phyloP scores from a whole-genome alignment of 2,888 invertebrate species.

The Camptogramma bilineatum region DNA sequence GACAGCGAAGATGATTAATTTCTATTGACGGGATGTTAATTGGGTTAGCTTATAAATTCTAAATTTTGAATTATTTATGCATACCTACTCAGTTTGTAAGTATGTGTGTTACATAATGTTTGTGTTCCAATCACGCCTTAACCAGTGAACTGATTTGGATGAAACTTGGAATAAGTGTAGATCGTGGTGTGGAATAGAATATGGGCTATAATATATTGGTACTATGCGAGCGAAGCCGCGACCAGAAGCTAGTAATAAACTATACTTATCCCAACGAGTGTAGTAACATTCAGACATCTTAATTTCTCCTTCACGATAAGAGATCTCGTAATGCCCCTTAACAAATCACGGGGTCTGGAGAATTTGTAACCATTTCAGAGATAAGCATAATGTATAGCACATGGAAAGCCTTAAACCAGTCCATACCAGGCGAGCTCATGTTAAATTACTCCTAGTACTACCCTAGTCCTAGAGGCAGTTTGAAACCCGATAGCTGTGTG shows the following conservation, averaged over 20 bases:
- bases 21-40: constrained; percentile 10
- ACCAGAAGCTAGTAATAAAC: background rate
- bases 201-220: too few relatives aligned
- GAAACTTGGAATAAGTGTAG: too few relatives aligned
- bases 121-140: too few relatives aligned
- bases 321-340: constrained; percentile 23
- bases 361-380: constrained; percentile 22
- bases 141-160: too few relatives aligned
- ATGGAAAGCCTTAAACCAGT: constrained; percentile 23
- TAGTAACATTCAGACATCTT: constrained; percentile 4
- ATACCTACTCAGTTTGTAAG: too few relatives aligned
- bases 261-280: too few relatives aligned
- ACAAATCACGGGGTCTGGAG: constrained; percentile 26
- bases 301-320: constrained; percentile 20
- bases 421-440: constrained; percentile 12
- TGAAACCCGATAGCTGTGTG: constrained; percentile 39
- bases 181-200: too few relatives aligned
- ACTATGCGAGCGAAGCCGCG: too few relatives aligned
- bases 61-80: background rate
- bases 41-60: background rate
- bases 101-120: too few relatives aligned
- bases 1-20: constrained; percentile 21
- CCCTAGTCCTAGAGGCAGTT: constrained; percentile 33
- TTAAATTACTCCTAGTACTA: constrained; percentile 32
- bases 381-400: constrained; percentile 27